These are phyloP conservation scores for Coptodon bakossiorum DNA, from an alignment of 2,113 vertebrate species.

Conservation along the genomic window DNA sequence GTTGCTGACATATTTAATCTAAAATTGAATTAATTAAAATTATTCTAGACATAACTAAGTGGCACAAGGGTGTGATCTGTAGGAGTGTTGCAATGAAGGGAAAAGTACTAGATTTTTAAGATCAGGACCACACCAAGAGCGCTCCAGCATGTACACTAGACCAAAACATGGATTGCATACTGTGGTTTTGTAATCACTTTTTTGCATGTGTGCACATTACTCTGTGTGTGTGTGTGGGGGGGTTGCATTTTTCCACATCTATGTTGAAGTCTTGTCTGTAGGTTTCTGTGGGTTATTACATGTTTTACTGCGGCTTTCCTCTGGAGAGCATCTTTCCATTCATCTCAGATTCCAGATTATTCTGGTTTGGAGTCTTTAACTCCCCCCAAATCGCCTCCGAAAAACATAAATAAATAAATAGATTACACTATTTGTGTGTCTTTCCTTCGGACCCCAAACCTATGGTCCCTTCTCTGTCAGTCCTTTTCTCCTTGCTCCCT, in stretches of 20 bases:
- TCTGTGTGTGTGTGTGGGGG: background rate
- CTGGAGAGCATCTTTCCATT: conserved; percentile 29
- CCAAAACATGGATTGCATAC: conserved; percentile 10
- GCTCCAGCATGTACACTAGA: background rate
- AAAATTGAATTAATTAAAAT: background rate
- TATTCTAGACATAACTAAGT: background rate
- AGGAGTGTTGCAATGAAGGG: background rate
- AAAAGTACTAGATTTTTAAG: background rate
- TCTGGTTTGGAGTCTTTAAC: conserved; percentile 8
- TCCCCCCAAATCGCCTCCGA: background rate
- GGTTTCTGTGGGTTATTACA: conserved; percentile 19
- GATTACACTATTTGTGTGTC: conserved; percentile 1
- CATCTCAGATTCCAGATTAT: conserved; percentile 8
- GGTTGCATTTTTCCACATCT: background rate
- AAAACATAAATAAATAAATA: background rate
- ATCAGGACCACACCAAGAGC: conserved; percentile 17
- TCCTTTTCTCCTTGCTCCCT: conserved; percentile 10
- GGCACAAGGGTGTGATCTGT: background rate
- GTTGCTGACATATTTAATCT: background rate
- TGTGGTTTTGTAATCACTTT: background rate
- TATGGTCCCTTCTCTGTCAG: background rate
- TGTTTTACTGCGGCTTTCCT: background rate
- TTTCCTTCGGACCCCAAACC: conserved; percentile 14
- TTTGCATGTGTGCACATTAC: background rate
- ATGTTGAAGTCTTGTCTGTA: background rate